phyloP scores from a whole-genome alignment of 1,140 invertebrate species.

The Drosophila murphyi region DNA sequence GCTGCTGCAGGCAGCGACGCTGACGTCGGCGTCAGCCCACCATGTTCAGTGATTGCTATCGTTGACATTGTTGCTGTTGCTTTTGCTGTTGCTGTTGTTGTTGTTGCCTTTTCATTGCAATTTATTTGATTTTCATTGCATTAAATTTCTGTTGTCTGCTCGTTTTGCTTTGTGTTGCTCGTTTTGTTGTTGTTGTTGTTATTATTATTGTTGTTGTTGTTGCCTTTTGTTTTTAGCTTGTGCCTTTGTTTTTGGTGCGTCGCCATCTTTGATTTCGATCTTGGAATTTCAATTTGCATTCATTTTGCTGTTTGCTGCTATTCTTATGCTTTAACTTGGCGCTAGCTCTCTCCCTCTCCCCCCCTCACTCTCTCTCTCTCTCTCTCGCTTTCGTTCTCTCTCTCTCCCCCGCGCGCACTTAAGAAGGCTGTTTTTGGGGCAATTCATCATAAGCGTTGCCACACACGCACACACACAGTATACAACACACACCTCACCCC shows the following conservation, averaged over 20 bases:
- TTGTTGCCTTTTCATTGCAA: constrained; percentile 66
- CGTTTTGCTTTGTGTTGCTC: constrained; percentile 20
- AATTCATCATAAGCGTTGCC: constrained; percentile 68
- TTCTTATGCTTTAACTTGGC: constrained; percentile 14
- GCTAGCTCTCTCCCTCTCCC: not conserved
- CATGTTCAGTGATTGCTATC: constrained; percentile 76
- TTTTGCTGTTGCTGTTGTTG: constrained; percentile 22
- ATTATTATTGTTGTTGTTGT: constrained; percentile 10
- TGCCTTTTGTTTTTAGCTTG: constrained; percentile 44
- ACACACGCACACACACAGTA: constrained; percentile 26
- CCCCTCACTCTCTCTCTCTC: not conserved
- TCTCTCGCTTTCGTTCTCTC: not conserved
- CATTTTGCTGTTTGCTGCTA: constrained; percentile 28
- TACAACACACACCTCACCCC: constrained; percentile 40
- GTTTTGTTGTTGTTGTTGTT: constrained; percentile 1
- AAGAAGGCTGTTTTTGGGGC: constrained; percentile 19
- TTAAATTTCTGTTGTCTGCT: constrained; percentile 59
- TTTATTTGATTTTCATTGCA: constrained; percentile 83
- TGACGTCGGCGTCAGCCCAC: constrained; percentile 50
- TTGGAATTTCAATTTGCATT: constrained; percentile 78
- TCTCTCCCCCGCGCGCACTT: constrained; percentile 55
- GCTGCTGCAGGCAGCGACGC: constrained; percentile 1
- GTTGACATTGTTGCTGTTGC: constrained; percentile 68
- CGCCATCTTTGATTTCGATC: constrained; percentile 64
- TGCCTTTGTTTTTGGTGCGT: constrained; percentile 52